Base-by-base conservation (phyloP, 2,888 invertebrate species). In the Ligdia adustata region DNA sequence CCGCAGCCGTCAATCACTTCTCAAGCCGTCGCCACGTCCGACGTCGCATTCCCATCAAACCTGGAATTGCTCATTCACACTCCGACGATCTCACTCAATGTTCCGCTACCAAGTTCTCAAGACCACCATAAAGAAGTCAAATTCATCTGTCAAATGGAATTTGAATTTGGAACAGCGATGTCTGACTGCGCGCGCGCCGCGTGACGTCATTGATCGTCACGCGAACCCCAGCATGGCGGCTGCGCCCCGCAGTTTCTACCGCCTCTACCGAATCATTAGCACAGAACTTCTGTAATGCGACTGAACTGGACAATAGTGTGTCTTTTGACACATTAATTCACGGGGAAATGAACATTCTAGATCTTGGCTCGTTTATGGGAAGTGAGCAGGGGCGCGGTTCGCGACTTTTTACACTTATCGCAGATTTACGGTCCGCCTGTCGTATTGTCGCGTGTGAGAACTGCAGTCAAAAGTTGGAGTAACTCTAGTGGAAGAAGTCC, bases 1-100 rank as follows among this genome's bases (percentile, higher is more conserved):
- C 48, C 49, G 16, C 75, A 69, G 57, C 62, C 62, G 69, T 68
- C 71, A 66, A 62, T 57, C 61, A 62, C 29, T 29, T 56, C 57
- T 53, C 57, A 57, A n/a, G n/a, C 61, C 33, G 28, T 20, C 32
- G 55, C 20, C 45, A 44, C 53, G 46, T 38, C 49, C 39, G n/a
- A 31, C 24, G 6, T 28, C 52, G 15, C 50, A 67, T 86, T 87
- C 86, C 82, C 86, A 87, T 79, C 80, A 72, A 62, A 66, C 62
- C 53, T 59, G 66, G 66, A 86, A 88, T 87, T 87, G 88, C 79
- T 79, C 83, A 80, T 87, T 88, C 87, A 88, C 82, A 83, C 82
- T 71, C 71, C 60, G 72, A 33, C 74, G 75, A 57, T 51, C 69
- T 71, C 74, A 69, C 63, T 73, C 67, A 70, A 65, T 64, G 70